Evolutionary conservation across 2,797 vertebrate species (phyloP), one percentile per base, ranked within the genome.

Genomic region (Pipistrellus pipistrellus): DNA sequence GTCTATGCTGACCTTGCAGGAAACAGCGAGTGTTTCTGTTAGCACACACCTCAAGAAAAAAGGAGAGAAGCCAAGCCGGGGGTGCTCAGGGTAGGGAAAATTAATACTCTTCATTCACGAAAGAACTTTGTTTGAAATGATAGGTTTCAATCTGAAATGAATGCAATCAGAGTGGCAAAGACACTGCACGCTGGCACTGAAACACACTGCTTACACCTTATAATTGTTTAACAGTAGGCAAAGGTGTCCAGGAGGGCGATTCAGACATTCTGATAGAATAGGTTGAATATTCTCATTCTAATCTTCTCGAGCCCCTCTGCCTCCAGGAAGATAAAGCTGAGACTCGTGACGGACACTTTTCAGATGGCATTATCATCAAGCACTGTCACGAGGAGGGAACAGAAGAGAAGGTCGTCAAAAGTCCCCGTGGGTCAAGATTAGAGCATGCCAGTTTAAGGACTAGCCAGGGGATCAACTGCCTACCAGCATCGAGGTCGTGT

Each of bases 141-240:
- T 18, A 84, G 4, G 77, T 95, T 27, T 68, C 78, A 68, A 81
- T 88, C 95, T 57, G 72, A 81, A 93, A 94, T 27, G 96, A 81
- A 95, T 85, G 82, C 93, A 80, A 88, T 72, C 81, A 3, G 0
- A 2, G 57, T 8, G 64, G 62, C 57, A 17, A 15, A 73, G 85
- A 51, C 66, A 13, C 35, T 9, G 5, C 44, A 14, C 2, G 0
- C 1, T 15, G 2, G 17, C 51, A 5, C 1, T 8, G 80, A 20
- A 30, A 27, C 7, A 5, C 0, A 11, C 14, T 1, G 51, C 51
- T 23, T 21, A 13, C 20, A 72, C 86, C 88, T 51, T 4, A 9
- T 4, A 44, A 44, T 2, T 41, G 77, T 51, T 66, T 64, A 27
- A 32, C 32, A 27, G 5, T 10, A 75, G 88, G n/a, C 89, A 55